Base-by-base conservation (phyloP, 2,113 vertebrate genomes). In the Daubentonia madagascariensis region DNA sequence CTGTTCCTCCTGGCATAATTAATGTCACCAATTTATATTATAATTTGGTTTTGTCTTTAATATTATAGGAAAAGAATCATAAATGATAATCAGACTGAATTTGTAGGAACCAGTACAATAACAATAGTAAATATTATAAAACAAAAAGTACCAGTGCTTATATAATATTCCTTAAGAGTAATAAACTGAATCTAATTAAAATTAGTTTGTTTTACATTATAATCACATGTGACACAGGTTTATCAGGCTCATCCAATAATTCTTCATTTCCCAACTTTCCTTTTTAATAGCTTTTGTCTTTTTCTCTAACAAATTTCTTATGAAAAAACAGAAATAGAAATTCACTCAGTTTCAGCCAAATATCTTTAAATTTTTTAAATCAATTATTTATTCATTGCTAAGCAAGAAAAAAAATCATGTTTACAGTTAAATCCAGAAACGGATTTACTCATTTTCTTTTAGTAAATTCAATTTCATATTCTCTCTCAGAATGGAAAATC, bases 381-480 rank as follows among this genome's bases (percentile, higher is more conserved):
- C 52, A 96, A 59, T 73, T 92, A 76, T 80, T 89, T 57, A 50
- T 80, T 22, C 57, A 75, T 32, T 89, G 17, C 61, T 70, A 57
- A 79, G 22, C 8, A 65, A 83, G 73, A 54, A 83, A 54, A 63
- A 50, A 50, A 37, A 25, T 65, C 37, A 32, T 80, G 20, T 72
- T 48, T 90, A 81, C 54, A 17, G 22, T 70, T 85, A 87, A 95
- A 78, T 90, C 32, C 72, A 91, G 65, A 96, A 94, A 93, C 14
- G 92, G 59, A 75, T 86, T 86, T 79, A 63, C 8, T 95, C 43
- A 43, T 78, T 96, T 95, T 92, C 52, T 97, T 96, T 89, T 52
- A 93, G 52, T 89, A 92, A 97, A 97, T 94, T 92, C 40, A 85
- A 87, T 88, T 96, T 88, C 17, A 52, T 43, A 59, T 88, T 95